These are phyloP conservation scores for Catharus fuscescens DNA, from an alignment of 2,113 vertebrate species.

Conservation along the genomic window DNA sequence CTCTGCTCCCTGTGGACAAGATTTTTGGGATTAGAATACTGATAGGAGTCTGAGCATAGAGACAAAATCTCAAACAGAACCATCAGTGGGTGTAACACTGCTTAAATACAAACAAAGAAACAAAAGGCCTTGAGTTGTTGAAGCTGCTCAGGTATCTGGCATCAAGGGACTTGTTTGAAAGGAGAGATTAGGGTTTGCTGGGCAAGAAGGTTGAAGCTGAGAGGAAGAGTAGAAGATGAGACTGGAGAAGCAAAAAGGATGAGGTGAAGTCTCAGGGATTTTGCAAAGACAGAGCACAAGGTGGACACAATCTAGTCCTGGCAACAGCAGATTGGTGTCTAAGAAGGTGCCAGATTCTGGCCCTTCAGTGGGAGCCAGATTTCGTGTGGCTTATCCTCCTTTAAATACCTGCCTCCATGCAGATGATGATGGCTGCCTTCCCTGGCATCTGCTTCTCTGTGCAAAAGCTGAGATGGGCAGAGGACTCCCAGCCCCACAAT, in stretches of 20 bases:
- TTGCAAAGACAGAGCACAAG: neutral
- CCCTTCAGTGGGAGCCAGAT: neutral
- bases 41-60: neutral
- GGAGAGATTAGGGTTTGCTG: neutral
- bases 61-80: neutral
- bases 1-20: neutral
- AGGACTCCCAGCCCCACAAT: neutral
- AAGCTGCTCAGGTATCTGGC: neutral
- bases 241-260: neutral
- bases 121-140: neutral
- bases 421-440: neutral
- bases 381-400: neutral
- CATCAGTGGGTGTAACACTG: neutral
- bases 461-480: neutral
- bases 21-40: neutral
- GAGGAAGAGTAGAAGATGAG: neutral
- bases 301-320: neutral
- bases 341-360: neutral
- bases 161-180: neutral
- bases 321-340: neutral
- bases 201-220: neutral
- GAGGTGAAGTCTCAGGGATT: neutral
- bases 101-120: neutral
- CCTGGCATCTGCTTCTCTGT: neutral
- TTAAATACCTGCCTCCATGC: neutral